Evolutionary conservation across 1,140 invertebrate species (phyloP).

Genomic region (Tetragnatha versicolor): DNA sequence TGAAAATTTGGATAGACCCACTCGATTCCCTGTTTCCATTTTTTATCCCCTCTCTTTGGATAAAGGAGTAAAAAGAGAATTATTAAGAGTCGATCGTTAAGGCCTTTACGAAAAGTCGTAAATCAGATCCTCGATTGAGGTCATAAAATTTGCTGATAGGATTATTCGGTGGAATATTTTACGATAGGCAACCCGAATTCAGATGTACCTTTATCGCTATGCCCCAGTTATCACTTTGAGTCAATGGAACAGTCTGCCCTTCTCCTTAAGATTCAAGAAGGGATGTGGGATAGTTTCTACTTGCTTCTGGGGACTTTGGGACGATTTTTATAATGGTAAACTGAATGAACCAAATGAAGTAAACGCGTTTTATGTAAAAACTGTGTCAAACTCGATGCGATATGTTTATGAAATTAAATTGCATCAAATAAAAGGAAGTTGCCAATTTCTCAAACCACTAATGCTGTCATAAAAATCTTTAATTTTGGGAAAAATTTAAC

Average conservation of each 20-base stretch:
- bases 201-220: conserved; percentile 9
- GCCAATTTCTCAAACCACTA: no score
- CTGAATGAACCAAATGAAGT: neutral
- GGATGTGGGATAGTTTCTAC: neutral
- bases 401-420: no score
- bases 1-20: neutral
- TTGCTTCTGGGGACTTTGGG: neutral
- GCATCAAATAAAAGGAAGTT: no score
- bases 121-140: conserved; percentile 23
- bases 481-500: no score
- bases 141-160: conserved; percentile 19
- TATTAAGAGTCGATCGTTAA: conserved; percentile 11
- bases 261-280: neutral
- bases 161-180: conserved; percentile 19
- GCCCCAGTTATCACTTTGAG: neutral
- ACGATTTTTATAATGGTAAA: neutral
- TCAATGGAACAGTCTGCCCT: neutral
- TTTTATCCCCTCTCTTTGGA: neutral
- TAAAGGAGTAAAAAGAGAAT: neutral
- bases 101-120: conserved; percentile 1
- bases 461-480: no score
- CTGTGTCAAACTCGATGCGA: neutral
- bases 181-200: conserved; percentile 14
- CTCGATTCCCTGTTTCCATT: neutral
- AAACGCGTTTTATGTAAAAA: neutral